Conservation (phyloP, 1,140 invertebrate species). For the Lasioglossum albipes region DNA sequence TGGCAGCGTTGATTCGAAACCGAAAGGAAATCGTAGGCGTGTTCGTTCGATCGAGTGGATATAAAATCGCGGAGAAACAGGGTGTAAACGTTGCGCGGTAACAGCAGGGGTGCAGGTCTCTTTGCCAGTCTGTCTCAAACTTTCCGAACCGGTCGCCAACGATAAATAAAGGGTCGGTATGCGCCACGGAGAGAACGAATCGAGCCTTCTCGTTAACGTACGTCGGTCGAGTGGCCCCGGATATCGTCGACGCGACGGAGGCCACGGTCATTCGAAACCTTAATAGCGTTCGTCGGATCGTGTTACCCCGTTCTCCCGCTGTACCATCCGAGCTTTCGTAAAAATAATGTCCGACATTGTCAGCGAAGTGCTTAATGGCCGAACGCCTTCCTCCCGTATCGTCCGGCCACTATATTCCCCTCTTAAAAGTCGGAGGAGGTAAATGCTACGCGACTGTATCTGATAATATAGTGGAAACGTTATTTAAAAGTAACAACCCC, state of each 20-base stretch:
- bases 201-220: background rate
- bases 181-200: background rate
- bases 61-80: background rate
- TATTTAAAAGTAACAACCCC: too few species aligned
- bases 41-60: background rate
- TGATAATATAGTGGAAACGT: too few species aligned
- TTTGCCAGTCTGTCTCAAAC: background rate
- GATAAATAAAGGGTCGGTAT: conserved; percentile 5
- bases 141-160: background rate
- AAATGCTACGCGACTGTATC: too few species aligned
- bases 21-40: too few species aligned
- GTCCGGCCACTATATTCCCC: too few species aligned
- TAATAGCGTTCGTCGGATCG: conserved; percentile 26
- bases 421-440: too few species aligned
- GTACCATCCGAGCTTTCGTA: too few species aligned
- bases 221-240: conserved; percentile 8
- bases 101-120: too few species aligned
- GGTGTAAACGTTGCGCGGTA: background rate
- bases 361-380: too few species aligned
- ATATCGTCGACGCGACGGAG: background rate
- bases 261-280: conserved; percentile 22
- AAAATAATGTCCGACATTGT: too few species aligned
- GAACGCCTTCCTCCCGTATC: too few species aligned
- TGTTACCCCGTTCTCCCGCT: conserved; percentile 9
- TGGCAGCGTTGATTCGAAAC: too few species aligned